phyloP scores from a whole-genome alignment of 2,113 vertebrate species.

The Albula goreensis region DNA sequence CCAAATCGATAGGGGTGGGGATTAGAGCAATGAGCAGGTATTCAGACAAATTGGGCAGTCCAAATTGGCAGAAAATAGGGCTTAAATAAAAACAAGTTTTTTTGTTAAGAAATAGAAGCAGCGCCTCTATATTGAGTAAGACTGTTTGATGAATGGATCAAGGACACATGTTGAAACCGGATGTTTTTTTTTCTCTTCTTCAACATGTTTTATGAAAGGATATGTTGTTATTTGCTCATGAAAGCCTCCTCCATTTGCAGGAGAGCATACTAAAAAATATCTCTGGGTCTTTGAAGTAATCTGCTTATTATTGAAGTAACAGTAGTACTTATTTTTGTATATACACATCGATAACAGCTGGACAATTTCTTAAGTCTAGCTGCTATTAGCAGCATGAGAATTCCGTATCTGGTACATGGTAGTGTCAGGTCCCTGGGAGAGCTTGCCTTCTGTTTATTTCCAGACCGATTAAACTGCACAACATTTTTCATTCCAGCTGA shows the following conservation, averaged over 20 bases:
- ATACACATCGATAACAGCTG: not conserved
- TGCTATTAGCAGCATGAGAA: not conserved
- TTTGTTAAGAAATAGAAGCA: too few species aligned
- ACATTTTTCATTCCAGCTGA: not conserved
- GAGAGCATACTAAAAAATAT: not conserved
- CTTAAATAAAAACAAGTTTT: not conserved
- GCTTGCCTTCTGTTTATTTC: slow-evolving; percentile 1
- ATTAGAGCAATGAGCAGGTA: not conserved
- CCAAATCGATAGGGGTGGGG: not conserved
- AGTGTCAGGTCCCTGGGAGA: not conserved
- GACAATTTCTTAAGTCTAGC: not conserved
- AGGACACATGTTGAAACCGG: too few species aligned
- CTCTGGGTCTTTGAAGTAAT: not conserved
- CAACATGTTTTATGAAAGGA: too few species aligned
- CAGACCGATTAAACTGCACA: not conserved
- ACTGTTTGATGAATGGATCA: too few species aligned
- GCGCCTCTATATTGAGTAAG: too few species aligned
- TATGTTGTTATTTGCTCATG: not conserved
- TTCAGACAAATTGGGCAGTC: not conserved
- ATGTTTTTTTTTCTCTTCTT: too few species aligned
- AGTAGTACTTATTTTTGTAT: not conserved
- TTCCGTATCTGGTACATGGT: not conserved
- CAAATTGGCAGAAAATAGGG: not conserved
- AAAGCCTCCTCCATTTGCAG: not conserved
- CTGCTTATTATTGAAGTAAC: not conserved